Conservation (phyloP, 2,113 vertebrate species). For the Stegastes partitus region DNA sequence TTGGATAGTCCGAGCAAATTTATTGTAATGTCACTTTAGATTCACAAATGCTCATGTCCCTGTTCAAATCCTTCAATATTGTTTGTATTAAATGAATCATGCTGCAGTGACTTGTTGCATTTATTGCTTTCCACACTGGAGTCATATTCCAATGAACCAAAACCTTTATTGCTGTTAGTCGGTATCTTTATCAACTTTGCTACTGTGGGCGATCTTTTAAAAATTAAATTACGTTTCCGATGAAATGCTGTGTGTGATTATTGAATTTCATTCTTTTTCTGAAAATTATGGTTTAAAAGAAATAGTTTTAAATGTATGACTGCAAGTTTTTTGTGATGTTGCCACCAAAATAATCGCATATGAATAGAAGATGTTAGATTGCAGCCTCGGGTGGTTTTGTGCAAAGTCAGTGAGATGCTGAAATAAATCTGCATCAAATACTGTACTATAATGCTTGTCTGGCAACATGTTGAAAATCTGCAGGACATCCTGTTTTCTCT, state of each 20-base stretch:
- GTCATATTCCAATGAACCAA: constrained; percentile 53
- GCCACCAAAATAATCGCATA: too few relatives aligned
- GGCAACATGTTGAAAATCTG: constrained; percentile 9
- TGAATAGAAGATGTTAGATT: too few relatives aligned
- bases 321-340: not conserved
- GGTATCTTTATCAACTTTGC: constrained; percentile 53
- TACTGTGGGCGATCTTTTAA: constrained; percentile 46
- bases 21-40: constrained; percentile 30
- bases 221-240: constrained; percentile 57
- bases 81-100: constrained; percentile 50
- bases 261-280: constrained; percentile 3
- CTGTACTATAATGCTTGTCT: not conserved
- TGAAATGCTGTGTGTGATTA: constrained; percentile 13
- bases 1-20: constrained; percentile 18
- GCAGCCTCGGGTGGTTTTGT: too few relatives aligned
- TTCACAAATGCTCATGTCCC: constrained; percentile 14
- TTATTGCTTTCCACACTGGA: constrained; percentile 55
- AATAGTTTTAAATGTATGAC: not conserved
- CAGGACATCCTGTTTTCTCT: not conserved
- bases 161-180: constrained; percentile 45
- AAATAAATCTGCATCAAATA: too few relatives aligned
- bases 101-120: constrained; percentile 44
- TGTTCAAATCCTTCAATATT: constrained; percentile 25
- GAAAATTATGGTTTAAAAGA: not conserved
- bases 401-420: too few relatives aligned